Percentiles rank a stretch among this genome's conserved stretches.
These are phyloP conservation scores for Oophaga pumilio DNA, from an alignment of 2,113 vertebrate genomes.

Conservation along the genomic window DNA sequence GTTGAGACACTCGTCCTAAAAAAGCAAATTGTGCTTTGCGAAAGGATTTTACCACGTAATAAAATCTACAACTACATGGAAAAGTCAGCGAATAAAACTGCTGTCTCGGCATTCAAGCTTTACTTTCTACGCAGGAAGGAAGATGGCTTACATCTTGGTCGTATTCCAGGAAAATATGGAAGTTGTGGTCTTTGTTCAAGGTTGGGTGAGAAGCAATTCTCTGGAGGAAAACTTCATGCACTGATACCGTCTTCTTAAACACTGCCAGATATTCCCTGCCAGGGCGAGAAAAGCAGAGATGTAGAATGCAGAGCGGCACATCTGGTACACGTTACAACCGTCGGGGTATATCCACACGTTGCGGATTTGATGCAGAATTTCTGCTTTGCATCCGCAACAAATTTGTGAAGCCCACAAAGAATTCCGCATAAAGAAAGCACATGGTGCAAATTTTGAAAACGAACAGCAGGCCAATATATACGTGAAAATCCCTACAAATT, in stretches of 20 bases:
- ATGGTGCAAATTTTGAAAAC: too few relatives aligned
- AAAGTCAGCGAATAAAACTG: slow-evolving; percentile 7
- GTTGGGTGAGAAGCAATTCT: slow-evolving; percentile 87
- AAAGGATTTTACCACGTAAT: background rate
- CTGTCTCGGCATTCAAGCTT: slow-evolving; percentile 39
- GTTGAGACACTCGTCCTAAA: background rate
- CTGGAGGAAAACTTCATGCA: slow-evolving; percentile 95
- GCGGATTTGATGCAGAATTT: too few relatives aligned
- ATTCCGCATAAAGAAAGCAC: too few relatives aligned
- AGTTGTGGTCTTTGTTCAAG: slow-evolving; percentile 93
- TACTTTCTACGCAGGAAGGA: slow-evolving; percentile 37
- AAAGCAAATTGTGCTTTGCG: background rate
- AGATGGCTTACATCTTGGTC: slow-evolving; percentile 90
- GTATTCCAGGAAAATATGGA: slow-evolving; percentile 96
- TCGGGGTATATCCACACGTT: too few relatives aligned
- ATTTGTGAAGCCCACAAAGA: too few relatives aligned
- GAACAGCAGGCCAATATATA: too few relatives aligned
- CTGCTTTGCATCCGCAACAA: too few relatives aligned
- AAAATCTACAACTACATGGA: background rate
- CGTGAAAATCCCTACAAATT: too few relatives aligned
- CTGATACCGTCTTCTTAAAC: slow-evolving; percentile 98
- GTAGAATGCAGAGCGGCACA: background rate
- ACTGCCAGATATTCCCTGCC: slow-evolving; percentile 87
- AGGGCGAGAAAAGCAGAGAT: slow-evolving; percentile 51
- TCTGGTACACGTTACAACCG: background rate